Conservation (phyloP, 2,797 vertebrate species). For the Nannoperca australis region DNA sequence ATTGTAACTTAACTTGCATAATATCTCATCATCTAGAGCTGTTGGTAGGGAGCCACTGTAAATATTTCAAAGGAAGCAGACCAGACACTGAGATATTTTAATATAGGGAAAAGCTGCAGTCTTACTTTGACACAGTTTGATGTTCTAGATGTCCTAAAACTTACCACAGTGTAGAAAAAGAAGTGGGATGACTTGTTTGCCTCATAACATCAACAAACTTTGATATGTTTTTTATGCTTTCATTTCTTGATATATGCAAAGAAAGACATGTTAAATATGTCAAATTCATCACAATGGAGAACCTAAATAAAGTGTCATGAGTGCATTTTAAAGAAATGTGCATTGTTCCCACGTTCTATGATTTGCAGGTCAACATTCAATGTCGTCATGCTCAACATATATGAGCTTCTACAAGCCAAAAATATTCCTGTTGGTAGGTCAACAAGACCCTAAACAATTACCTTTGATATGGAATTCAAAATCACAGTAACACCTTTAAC, state of each 20-base stretch:
- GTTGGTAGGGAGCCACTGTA: slow-evolving; percentile 8
- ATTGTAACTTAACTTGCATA: neutral
- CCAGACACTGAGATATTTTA: neutral
- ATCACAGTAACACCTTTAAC: neutral
- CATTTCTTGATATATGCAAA: neutral
- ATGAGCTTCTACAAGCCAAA: neutral
- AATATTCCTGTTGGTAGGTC: neutral
- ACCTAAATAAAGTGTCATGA: no score
- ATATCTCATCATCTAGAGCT: slow-evolving; percentile 15
- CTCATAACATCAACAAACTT: slow-evolving; percentile 4
- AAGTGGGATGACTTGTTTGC: neutral
- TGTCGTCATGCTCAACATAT: neutral
- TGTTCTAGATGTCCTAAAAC: slow-evolving; percentile 16
- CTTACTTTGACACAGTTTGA: slow-evolving; percentile 34
- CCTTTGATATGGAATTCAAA: neutral
- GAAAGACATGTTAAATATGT: neutral
- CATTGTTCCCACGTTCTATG: neutral
- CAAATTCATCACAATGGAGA: neutral
- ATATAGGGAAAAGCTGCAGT: slow-evolving; percentile 15
- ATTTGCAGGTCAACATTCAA: neutral
- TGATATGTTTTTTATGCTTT: no score
- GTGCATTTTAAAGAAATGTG: neutral
- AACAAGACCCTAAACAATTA: neutral
- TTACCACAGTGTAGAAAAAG: neutral
- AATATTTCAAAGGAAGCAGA: slow-evolving; percentile 19